Percentiles rank a stretch among this genome's conserved stretches.
Evolutionary conservation across 2,888 invertebrate genomes (phyloP).

Genomic region (Nebria salina): DNA sequence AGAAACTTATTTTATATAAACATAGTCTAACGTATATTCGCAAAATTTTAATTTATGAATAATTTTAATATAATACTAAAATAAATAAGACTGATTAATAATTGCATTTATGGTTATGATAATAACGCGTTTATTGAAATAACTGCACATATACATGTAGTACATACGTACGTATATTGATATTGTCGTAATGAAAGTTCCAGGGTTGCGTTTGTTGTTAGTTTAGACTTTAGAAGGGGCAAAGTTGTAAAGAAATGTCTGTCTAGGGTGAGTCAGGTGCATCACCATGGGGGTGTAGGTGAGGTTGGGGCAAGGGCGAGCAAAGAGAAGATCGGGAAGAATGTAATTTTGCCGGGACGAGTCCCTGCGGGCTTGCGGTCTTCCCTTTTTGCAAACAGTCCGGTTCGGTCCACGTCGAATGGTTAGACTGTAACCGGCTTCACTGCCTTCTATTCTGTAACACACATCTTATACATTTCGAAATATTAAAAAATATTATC

Average conservation of each 20-base stretch:
- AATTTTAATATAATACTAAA: no score
- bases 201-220: not conserved
- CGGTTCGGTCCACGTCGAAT: slow-evolving; percentile 55
- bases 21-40: no score
- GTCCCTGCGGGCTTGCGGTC: slow-evolving; percentile 60
- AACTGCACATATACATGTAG: not conserved
- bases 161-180: not conserved
- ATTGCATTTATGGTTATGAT: no score
- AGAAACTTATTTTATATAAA: no score
- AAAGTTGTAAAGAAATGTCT: slow-evolving; percentile 37
- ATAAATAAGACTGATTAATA: no score
- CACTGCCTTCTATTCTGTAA: not conserved
- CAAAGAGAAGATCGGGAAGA: slow-evolving; percentile 58
- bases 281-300: not conserved
- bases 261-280: slow-evolving; percentile 32
- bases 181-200: not conserved
- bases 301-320: slow-evolving; percentile 40
- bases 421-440: slow-evolving; percentile 55
- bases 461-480: not conserved
- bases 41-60: no score
- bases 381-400: slow-evolving; percentile 61
- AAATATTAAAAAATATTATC: not conserved
- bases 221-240: slow-evolving; percentile 12
- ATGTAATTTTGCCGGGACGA: slow-evolving; percentile 62
- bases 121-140: not conserved